Evolutionary conservation across 30 jellyfish, hydroid and myxozoan species (phyloP).

Genomic region (Pseudorhiza aurosa): DNA sequence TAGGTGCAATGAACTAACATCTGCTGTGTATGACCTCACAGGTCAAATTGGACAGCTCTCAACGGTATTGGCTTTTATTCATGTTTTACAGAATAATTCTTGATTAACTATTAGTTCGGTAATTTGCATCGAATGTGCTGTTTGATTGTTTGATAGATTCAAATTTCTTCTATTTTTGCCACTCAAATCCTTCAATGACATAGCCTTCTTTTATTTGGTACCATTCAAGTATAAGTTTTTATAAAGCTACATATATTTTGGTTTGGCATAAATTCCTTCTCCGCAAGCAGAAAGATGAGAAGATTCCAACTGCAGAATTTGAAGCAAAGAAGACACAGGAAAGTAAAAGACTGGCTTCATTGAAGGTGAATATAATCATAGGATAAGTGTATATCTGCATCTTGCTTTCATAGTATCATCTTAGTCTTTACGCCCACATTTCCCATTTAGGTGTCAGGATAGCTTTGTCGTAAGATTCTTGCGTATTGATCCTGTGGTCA

Average conservation of each 20-base stretch:
- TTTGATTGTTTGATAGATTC: background rate
- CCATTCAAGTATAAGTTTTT: background rate
- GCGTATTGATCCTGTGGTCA: too few relatives aligned
- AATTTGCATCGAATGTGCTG: background rate
- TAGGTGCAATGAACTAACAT: slow-evolving; percentile 54
- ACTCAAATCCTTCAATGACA: background rate
- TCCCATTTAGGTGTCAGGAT: too few relatives aligned
- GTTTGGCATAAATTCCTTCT: background rate
- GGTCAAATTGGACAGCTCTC: slow-evolving; percentile 47
- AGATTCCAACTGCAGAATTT: slow-evolving; percentile 72
- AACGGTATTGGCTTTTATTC: too few relatives aligned
- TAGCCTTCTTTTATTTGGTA: background rate
- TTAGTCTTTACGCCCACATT: too few relatives aligned
- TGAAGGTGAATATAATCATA: slow-evolving; percentile 75
- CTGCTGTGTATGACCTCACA: slow-evolving; percentile 58
- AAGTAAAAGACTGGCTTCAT: slow-evolving; percentile 48
- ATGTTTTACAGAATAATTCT: too few relatives aligned
- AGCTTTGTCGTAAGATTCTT: too few relatives aligned
- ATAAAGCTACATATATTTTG: background rate
- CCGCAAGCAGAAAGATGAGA: slow-evolving; percentile 46
- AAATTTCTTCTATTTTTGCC: background rate
- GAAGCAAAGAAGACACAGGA: slow-evolving; percentile 63
- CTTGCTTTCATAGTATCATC: too few relatives aligned
- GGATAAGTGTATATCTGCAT: too few relatives aligned
- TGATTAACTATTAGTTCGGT: background rate